Percentiles rank a stretch among this genome's conserved stretches.
These are phyloP conservation scores for Panzeria rudis DNA, from an alignment of 2,888 invertebrate species.

Conservation along the genomic window DNA sequence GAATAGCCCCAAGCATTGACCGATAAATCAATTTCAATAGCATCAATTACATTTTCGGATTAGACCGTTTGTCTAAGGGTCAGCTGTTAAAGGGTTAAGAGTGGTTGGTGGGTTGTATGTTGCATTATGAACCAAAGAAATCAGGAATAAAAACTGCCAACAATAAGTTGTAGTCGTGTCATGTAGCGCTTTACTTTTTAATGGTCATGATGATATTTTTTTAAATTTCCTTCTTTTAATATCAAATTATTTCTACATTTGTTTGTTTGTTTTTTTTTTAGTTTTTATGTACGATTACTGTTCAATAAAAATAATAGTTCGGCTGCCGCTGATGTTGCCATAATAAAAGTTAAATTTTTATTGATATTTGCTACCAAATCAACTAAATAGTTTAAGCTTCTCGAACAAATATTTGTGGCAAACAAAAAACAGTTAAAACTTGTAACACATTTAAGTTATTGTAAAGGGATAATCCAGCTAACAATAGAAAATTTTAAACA, in stretches of 20 bases:
- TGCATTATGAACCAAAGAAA: constrained; percentile 38
- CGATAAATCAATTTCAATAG: too few relatives aligned
- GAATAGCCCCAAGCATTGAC: too few relatives aligned
- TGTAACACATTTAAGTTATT: constrained; percentile 20
- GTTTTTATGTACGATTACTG: constrained; percentile 37
- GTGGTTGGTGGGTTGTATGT: not conserved
- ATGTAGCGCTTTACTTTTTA: constrained; percentile 72
- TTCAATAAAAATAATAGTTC: constrained; percentile 63
- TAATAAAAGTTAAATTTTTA: constrained; percentile 71
- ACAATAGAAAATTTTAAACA: constrained; percentile 11
- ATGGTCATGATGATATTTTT: constrained; percentile 67
- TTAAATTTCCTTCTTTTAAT: not conserved
- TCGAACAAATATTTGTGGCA: constrained; percentile 46
- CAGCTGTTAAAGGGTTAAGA: constrained; percentile 1
- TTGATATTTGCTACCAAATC: constrained; percentile 73
- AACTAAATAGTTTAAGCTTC: constrained; percentile 69
- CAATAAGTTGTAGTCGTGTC: constrained; percentile 71
- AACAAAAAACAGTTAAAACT: not conserved
- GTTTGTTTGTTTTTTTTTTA: constrained; percentile 12
- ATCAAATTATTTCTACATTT: constrained; percentile 52
- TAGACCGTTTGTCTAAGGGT: not conserved
- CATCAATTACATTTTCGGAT: too few relatives aligned
- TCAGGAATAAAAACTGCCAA: constrained; percentile 36
- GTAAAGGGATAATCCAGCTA: constrained; percentile 41
- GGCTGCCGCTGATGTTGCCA: constrained; percentile 58